phyloP scores from a whole-genome alignment of 2,797 vertebrate species.

The Premnoplex brunnescens region DNA sequence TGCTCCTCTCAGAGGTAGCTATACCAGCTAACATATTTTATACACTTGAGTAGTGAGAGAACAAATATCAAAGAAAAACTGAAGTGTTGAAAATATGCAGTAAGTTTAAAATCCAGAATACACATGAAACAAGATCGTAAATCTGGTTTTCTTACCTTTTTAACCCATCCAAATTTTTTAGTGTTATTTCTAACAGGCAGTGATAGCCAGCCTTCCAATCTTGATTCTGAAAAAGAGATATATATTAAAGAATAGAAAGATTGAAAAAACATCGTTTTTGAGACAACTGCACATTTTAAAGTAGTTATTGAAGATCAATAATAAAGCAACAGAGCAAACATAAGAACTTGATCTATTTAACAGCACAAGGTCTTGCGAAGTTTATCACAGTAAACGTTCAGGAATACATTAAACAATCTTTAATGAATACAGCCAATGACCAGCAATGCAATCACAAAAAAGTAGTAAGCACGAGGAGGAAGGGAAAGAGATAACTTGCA shows the following conservation, averaged over 20 bases:
- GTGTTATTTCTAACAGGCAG: constrained; percentile 95
- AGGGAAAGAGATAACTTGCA: background rate
- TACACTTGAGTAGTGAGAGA: background rate
- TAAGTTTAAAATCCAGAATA: background rate
- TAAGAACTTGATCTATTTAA: background rate
- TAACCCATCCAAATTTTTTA: constrained; percentile 97
- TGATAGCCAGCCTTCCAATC: constrained; percentile 97
- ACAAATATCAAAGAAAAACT: background rate
- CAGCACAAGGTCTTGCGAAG: background rate
- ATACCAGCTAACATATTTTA: background rate
- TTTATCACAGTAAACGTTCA: background rate
- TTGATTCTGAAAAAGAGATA: constrained; percentile 79
- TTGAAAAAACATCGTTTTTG: background rate
- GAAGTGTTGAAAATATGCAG: background rate
- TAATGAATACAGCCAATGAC: background rate
- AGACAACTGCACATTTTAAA: background rate
- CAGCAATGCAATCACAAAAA: constrained; percentile 7
- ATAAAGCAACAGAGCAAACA: constrained; percentile 18
- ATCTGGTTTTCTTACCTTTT: constrained; percentile 81
- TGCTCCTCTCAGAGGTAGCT: background rate
- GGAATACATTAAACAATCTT: background rate
- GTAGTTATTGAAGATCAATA: background rate
- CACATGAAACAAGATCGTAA: background rate
- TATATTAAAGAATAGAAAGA: background rate
- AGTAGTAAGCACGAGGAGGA: background rate